Base-by-base conservation (phyloP, 2,888 invertebrate genomes). In the Drosophila subquinaria region DNA sequence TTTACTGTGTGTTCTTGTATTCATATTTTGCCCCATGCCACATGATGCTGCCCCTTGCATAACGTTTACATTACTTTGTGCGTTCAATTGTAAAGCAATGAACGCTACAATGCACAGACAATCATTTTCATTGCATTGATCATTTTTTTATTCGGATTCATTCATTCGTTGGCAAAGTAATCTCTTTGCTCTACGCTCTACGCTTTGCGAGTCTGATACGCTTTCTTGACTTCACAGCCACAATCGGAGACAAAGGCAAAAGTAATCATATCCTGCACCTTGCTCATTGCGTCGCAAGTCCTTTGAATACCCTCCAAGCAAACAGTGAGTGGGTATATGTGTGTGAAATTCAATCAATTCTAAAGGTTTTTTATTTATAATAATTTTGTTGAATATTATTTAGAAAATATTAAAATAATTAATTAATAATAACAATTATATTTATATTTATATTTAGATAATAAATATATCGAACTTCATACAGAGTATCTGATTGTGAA, bases 121-220 rank as follows among this genome's bases (percentile, higher is more conserved):
- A 88, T 83, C 86, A 86, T 87, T 87, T 84, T 86, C 85, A 83
- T 78, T 79, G 86, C 90, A 90, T 90, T 90, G 90, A 90, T 90
- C 90, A 90, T 86, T 66, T 91, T 91, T 91, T 91, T 90, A 91
- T 90, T 87, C 90, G 76, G 78, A 89, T 82, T 77, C 88, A 84
- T 86, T 90, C 91, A 90, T 83, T 91, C 91, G 91, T 91, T 90
- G 84, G 90, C 86, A 91, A 90, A 91, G 89, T 91, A 91, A 91
- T 91, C 89, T 86, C 90, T 91, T 84, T 84, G 79, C 76, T 82
- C 82, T 79, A 17, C 61, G 79, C 76, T 82, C 82, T 79, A n/a
- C 61, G 73, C 74, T 62, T 35, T 45, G n/a, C 43, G 45, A 45
- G 17, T 59, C 27, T 51, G 59, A 50, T 59, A 81, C 67, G 81